Evolutionary conservation across 2,797 vertebrate species (phyloP).

Genomic region (Parauchenoglanis ngamensis): DNA sequence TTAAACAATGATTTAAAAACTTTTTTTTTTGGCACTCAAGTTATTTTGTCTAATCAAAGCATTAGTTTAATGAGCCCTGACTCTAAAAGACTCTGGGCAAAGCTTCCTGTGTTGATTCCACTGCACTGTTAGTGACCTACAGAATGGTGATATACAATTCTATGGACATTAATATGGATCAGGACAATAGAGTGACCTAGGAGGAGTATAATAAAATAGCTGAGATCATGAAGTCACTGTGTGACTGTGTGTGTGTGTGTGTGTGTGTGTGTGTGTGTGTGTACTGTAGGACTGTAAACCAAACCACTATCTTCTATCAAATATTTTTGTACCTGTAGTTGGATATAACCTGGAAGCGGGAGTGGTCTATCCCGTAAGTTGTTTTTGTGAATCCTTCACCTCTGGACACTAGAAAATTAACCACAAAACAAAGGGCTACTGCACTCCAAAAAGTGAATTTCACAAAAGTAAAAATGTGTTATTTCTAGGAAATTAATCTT

Average conservation of each 20-base stretch:
- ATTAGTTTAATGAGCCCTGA: conserved; percentile 10
- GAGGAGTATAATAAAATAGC: conserved; percentile 61
- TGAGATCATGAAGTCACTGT: conserved; percentile 39
- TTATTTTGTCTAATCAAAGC: conserved; percentile 39
- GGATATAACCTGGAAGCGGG: too few relatives aligned
- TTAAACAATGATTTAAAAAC: neutral
- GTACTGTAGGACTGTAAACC: too few relatives aligned
- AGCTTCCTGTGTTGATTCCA: conserved; percentile 45
- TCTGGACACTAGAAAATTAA: neutral
- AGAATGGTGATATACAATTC: conserved; percentile 25
- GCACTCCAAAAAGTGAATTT: too few relatives aligned
- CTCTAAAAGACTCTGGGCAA: conserved; percentile 20
- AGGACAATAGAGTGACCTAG: conserved; percentile 34
- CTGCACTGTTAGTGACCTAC: neutral
- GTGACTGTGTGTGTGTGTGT: too few relatives aligned
- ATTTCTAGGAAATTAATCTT: too few relatives aligned
- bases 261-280: too few relatives aligned
- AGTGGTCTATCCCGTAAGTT: too few relatives aligned
- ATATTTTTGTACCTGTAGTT: too few relatives aligned
- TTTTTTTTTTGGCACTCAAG: neutral
- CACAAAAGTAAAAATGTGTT: too few relatives aligned
- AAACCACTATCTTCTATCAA: too few relatives aligned
- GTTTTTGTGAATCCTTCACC: too few relatives aligned
- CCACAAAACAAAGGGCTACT: too few relatives aligned
- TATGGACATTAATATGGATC: conserved; percentile 44